Evolutionary conservation across 2,888 invertebrate genomes (phyloP).

Genomic region (Mythimna ferrago): DNA sequence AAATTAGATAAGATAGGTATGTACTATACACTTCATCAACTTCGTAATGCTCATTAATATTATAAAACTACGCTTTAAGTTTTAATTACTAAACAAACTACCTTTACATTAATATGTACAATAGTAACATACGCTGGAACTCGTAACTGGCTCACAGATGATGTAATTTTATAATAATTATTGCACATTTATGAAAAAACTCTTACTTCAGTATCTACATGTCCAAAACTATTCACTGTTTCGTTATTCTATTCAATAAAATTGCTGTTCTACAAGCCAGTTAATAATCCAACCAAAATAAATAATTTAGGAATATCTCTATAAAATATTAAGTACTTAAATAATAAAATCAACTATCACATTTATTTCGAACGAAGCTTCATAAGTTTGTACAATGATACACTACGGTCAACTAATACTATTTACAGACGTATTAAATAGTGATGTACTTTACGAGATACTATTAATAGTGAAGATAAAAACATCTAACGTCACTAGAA

Average conservation of each 20-base stretch:
- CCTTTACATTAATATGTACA: conserved; percentile 81
- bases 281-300: conserved; percentile 77
- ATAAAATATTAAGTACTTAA: conserved; percentile 89
- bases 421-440: conserved; percentile 74
- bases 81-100: conserved; percentile 71
- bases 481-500: conserved; percentile 79
- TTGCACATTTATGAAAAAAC: conserved; percentile 66
- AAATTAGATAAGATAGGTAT: conserved; percentile 67
- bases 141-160: conserved; percentile 72
- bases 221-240: conserved; percentile 45
- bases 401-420: conserved; percentile 64
- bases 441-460: conserved; percentile 73
- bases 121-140: conserved; percentile 64
- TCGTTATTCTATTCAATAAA: conserved; percentile 50
- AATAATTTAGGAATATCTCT: conserved; percentile 89
- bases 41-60: conserved; percentile 62
- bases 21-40: conserved; percentile 57
- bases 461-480: conserved; percentile 79
- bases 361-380: conserved; percentile 89
- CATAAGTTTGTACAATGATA: conserved; percentile 82
- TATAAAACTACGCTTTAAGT: conserved; percentile 72
- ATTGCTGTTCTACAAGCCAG: conserved; percentile 66
- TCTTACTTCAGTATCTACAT: conserved; percentile 53
- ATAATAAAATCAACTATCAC: conserved; percentile 90
- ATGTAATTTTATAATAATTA: conserved; percentile 61